phyloP scores from a whole-genome alignment of 2,113 vertebrate species.

The Candoia aspera region DNA sequence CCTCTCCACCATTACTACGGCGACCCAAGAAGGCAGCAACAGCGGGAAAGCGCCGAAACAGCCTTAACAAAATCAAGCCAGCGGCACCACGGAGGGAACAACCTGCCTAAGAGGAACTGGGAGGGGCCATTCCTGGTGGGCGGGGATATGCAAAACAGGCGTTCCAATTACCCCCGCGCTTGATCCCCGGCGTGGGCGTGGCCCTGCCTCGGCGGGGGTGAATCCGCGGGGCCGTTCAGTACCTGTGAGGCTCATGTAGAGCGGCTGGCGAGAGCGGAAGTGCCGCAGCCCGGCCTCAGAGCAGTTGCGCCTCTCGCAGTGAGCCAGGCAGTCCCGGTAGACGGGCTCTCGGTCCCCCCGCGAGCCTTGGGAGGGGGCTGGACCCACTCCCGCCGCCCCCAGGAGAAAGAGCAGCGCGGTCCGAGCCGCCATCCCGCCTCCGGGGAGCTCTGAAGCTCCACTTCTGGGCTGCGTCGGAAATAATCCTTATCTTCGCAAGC shows the following conservation, averaged over 20 bases:
- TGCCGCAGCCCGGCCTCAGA: conserved; percentile 83
- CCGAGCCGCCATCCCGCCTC: conserved; percentile 54
- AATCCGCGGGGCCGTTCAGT: conserved; percentile 13
- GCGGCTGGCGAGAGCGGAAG: conserved; percentile 88
- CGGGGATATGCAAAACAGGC: background rate
- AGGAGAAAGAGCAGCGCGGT: conserved; percentile 60
- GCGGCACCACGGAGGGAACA: no score
- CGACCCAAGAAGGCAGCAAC: background rate
- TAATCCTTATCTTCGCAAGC: background rate
- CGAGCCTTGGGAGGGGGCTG: conserved; percentile 71
- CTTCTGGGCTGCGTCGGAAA: conserved; percentile 64
- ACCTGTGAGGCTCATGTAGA: conserved; percentile 91
- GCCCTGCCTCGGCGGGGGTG: rapidly evolving
- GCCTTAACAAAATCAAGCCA: rapidly evolving
- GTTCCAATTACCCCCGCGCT: rapidly evolving
- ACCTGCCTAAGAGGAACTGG: no score
- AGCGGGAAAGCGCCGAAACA: background rate
- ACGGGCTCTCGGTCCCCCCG: conserved; percentile 94
- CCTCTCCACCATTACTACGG: background rate
- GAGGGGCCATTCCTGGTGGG: background rate
- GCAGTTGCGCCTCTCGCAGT: conserved; percentile 90
- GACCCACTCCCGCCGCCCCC: conserved; percentile 63
- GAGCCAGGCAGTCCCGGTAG: conserved; percentile 89
- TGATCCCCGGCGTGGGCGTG: rapidly evolving
- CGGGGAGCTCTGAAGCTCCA: conserved; percentile 29